These are phyloP conservation scores for Eleginops maclovinus DNA, from an alignment of 2,113 vertebrate species.

Conservation along the genomic window DNA sequence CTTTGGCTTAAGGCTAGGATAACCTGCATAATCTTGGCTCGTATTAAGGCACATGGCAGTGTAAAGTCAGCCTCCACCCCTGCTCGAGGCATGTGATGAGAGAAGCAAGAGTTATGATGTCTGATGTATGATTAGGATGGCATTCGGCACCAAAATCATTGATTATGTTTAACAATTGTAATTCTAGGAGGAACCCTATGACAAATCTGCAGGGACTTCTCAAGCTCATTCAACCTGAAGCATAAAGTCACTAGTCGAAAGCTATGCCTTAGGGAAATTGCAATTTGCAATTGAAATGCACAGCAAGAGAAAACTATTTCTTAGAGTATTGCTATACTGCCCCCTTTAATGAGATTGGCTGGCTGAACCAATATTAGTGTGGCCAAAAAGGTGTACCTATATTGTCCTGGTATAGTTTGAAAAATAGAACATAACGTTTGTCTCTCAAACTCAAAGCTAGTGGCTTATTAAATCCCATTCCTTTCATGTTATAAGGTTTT, in stretches of 20 bases:
- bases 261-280: not conserved
- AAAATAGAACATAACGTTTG: not conserved
- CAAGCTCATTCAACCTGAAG: not conserved
- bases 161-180: conserved; percentile 6
- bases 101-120: conserved; percentile 17
- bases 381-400: not conserved
- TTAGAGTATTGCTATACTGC: not conserved
- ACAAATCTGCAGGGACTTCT: conserved; percentile 9
- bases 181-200: not conserved
- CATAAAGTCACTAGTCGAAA: not conserved
- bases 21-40: conserved; percentile 43
- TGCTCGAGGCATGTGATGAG: conserved; percentile 32
- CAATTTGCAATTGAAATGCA: not conserved
- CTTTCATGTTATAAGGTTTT: not conserved
- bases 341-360: not conserved
- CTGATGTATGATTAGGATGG: conserved; percentile 29
- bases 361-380: not conserved
- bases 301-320: not conserved
- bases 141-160: conserved; percentile 20
- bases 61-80: conserved; percentile 39
- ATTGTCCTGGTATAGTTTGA: not conserved
- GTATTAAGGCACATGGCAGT: conserved; percentile 24
- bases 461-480: not conserved
- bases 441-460: not conserved
- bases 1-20: conserved; percentile 50